Evolutionary conservation across 2,113 vertebrate species (phyloP), one percentile per base, ranked within the genome.

Genomic region (Neodontobutis hainanensis): DNA sequence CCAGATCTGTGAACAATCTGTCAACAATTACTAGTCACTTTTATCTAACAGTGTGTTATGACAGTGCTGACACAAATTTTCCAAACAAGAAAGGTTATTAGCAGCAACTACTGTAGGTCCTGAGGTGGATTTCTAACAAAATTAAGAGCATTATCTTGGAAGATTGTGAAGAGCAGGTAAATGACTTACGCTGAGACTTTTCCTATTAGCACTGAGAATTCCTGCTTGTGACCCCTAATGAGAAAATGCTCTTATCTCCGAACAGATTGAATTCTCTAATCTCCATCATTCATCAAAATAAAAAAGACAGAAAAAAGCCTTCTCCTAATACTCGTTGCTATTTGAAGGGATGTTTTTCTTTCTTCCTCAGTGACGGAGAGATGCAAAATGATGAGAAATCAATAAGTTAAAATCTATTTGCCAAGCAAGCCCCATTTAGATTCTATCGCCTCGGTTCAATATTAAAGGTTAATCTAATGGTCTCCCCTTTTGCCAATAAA

Each of bases 391-490:
- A 88, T 86, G 85, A 84, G 57, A 70, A 87, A 90, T 89, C 87
- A 86, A 88, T 89, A 84, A 63, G 68, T 72, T 81, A 55, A 85
- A 78, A 89, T 86, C 73, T 72, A 80, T 81, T 78, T 80, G 83
- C 86, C 85, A 84, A 78, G 69, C 67, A 76, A 64, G 70, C 57
- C 67, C 84, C 85, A 79, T 90, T 88, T 88, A 83, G 78, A 79
- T 84, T 86, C 89, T 77, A 84, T 85, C 72, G 59, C 82, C 79
- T 73, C 73, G 76, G 82, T 89, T 87, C 80, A 80, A 87, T 88
- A 86, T 80, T 81, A 88, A 91, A 91, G 88, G 88, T 90, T 90
- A 89, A 91, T 91, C 82, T 82, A 87, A 86, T 87, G 77, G 56
- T 75, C 78, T 80, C 76, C 62, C 73, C 78, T 74, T 68, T 77